phyloP scores from a whole-genome alignment of 2,113 vertebrate species.

The Eupsittula cactorum region DNA sequence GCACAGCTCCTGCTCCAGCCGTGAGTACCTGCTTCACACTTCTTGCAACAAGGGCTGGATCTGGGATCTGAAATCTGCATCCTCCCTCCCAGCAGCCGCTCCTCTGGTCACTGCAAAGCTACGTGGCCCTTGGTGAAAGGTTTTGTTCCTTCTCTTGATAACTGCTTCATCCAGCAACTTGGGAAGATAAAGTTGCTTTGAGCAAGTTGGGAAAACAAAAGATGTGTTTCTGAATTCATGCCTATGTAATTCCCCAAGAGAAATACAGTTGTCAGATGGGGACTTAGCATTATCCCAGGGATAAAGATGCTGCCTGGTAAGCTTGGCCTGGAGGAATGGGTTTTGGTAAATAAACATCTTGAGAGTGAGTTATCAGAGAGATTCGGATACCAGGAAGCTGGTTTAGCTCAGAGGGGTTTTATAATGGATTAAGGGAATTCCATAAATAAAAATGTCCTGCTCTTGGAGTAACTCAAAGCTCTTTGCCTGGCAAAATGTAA shows the following conservation, averaged over 20 bases:
- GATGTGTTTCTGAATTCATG: conserved; percentile 30
- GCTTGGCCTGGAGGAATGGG: conserved; percentile 36
- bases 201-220: conserved; percentile 25
- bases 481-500: not conserved
- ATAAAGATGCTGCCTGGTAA: conserved; percentile 57
- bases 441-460: not conserved
- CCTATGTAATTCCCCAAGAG: conserved; percentile 35
- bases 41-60: not conserved
- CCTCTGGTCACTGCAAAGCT: not conserved
- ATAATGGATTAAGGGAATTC: conserved; percentile 10
- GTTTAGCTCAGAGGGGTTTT: conserved; percentile 26
- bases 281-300: conserved; percentile 34
- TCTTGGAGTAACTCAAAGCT: not conserved
- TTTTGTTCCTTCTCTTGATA: not conserved
- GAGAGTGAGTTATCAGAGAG: conserved; percentile 14
- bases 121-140: not conserved
- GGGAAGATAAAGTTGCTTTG: not conserved
- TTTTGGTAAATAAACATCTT: conserved; percentile 43
- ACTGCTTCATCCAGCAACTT: not conserved
- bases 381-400: conserved; percentile 20
- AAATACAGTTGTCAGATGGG: conserved; percentile 10
- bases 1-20: fast-evolving
- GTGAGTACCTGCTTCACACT: not conserved
- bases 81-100: not conserved
- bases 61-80: not conserved